Evolutionary conservation across 2,888 invertebrate genomes (phyloP).

Genomic region (Saturnia pavonia): DNA sequence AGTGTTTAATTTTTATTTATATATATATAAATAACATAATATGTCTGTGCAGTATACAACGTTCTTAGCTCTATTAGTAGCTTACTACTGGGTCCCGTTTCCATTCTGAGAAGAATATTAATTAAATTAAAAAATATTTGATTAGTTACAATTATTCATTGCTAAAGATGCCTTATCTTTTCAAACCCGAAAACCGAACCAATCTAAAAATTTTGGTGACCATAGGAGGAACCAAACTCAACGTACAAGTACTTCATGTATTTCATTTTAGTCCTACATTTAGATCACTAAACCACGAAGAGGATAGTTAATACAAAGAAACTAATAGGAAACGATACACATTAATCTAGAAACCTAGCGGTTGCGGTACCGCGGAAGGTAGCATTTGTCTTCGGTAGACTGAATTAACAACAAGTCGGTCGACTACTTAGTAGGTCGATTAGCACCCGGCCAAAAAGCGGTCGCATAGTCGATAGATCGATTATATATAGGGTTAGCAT

Average conservation of each 20-base stretch:
- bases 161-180: not conserved
- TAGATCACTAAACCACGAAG: not conserved
- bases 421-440: conserved; percentile 69
- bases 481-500: conserved; percentile 56
- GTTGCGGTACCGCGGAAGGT: not conserved
- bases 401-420: conserved; percentile 34
- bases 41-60: too few relatives aligned
- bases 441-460: conserved; percentile 65
- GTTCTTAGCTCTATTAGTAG: too few relatives aligned
- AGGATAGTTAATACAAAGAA: not conserved
- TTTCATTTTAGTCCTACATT: not conserved
- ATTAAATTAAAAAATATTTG: too few relatives aligned
- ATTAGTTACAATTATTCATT: too few relatives aligned
- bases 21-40: too few relatives aligned
- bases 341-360: not conserved
- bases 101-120: too few relatives aligned
- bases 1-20: too few relatives aligned
- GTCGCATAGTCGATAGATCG: conserved; percentile 56
- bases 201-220: not conserved
- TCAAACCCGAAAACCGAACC: not conserved
- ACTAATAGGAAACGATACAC: not conserved
- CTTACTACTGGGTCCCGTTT: too few relatives aligned
- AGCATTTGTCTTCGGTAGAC: conserved; percentile 1
- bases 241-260: not conserved
- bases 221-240: not conserved